Evolutionary conservation across 2,797 vertebrate genomes (phyloP).

Genomic region (Galagoides demidoff): DNA sequence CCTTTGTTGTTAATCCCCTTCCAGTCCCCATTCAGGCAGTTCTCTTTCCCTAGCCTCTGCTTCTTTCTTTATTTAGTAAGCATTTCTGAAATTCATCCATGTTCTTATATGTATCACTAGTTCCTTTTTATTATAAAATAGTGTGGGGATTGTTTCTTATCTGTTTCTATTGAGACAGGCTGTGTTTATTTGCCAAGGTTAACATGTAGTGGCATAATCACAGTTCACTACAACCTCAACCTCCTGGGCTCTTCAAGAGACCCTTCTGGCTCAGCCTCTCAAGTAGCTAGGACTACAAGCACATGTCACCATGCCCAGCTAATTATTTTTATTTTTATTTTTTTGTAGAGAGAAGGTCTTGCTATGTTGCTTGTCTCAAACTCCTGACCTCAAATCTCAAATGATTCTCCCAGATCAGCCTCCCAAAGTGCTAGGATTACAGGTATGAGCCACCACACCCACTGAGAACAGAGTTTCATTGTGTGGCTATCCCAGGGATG

Average conservation of each 20-base stretch:
- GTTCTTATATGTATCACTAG: neutral
- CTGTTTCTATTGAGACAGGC: neutral
- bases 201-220: neutral
- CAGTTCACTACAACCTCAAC: neutral
- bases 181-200: neutral
- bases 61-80: neutral
- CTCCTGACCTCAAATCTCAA: neutral
- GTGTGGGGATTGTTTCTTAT: neutral
- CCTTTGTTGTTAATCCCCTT: neutral
- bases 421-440: neutral
- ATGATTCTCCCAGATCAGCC: neutral
- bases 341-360: neutral
- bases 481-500: neutral
- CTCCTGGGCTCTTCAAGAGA: neutral
- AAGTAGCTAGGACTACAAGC: neutral
- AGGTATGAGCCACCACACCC: neutral
- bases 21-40: neutral
- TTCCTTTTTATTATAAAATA: neutral
- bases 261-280: neutral
- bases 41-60: neutral
- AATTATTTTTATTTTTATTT: neutral
- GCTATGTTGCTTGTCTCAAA: neutral
- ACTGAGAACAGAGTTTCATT: neutral
- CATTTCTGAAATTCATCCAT: neutral
- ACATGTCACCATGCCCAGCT: neutral